Conservation (phyloP, 2,888 invertebrate species). For the Ochlodes sylvanus region DNA sequence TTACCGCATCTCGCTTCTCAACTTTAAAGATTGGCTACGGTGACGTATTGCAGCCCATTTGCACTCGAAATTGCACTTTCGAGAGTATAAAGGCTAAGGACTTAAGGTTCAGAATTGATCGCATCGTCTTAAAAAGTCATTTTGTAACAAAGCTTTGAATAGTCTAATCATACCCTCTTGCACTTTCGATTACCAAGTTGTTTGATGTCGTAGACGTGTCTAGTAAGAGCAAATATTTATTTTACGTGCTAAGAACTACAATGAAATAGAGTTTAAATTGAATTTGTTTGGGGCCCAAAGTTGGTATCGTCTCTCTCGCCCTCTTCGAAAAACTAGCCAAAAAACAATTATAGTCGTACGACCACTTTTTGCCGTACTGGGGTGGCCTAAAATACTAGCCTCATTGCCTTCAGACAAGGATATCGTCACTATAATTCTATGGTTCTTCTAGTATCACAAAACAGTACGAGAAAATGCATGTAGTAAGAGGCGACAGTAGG, state of each 20-base stretch:
- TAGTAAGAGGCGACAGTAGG: no score
- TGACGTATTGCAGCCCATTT: slow-evolving; percentile 18
- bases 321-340: no score
- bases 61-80: slow-evolving; percentile 7
- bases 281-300: not conserved
- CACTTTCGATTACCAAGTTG: slow-evolving; percentile 28
- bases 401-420: no score
- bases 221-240: not conserved
- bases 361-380: no score
- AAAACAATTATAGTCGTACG: no score
- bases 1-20: slow-evolving; percentile 16
- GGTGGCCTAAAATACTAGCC: no score
- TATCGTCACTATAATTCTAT: no score
- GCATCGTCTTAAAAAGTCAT: not conserved
- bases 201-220: not conserved
- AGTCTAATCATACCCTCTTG: slow-evolving; percentile 26
- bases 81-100: not conserved
- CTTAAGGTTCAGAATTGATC: slow-evolving; percentile 20
- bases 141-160: slow-evolving; percentile 18
- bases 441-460: no score
- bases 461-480: no score
- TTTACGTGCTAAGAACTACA: not conserved
- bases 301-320: no score
- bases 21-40: slow-evolving; percentile 18
- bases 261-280: not conserved